These are phyloP conservation scores for Melieria omissa DNA, from an alignment of 2,888 invertebrate species.

Conservation along the genomic window DNA sequence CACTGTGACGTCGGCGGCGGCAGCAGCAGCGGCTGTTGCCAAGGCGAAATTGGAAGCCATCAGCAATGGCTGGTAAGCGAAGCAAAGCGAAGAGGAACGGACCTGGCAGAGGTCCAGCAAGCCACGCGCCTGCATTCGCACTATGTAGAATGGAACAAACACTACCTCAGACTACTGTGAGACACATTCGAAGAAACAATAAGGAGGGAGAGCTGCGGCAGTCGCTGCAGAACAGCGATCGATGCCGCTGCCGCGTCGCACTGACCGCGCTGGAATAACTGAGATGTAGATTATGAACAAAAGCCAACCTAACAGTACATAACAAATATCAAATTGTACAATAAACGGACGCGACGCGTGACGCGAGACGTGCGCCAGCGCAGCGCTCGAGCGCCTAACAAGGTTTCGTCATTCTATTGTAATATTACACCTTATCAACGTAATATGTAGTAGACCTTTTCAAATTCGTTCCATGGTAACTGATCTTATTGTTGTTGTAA, in stretches of 20 bases:
- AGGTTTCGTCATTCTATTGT: too few species aligned
- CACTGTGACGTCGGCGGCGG: conserved; percentile 39
- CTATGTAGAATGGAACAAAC: conserved; percentile 47
- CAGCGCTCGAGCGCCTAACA: too few species aligned
- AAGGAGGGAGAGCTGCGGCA: neutral
- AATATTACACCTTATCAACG: too few species aligned
- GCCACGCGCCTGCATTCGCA: neutral
- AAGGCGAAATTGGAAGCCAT: conserved; percentile 64
- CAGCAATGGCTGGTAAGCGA: conserved; percentile 63
- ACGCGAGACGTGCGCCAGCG: too few species aligned
- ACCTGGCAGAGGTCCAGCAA: neutral
- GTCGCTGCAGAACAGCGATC: neutral
- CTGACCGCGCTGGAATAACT: too few species aligned
- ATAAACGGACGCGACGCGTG: too few species aligned
- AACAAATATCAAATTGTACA: too few species aligned
- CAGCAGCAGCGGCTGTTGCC: conserved; percentile 51
- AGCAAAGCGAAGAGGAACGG: neutral
- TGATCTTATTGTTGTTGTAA: too few species aligned
- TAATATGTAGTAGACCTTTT: too few species aligned
- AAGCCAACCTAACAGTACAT: too few species aligned
- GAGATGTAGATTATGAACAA: too few species aligned
- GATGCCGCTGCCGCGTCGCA: neutral
- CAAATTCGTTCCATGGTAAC: too few species aligned
- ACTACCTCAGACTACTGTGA: conserved; percentile 64
- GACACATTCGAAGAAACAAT: conserved; percentile 16